A percentile compares a stretch with the other conserved stretches of the same genome.
phyloP scores from a whole-genome alignment of 2,888 invertebrate genomes.

The Chrysolina oricalcia region DNA sequence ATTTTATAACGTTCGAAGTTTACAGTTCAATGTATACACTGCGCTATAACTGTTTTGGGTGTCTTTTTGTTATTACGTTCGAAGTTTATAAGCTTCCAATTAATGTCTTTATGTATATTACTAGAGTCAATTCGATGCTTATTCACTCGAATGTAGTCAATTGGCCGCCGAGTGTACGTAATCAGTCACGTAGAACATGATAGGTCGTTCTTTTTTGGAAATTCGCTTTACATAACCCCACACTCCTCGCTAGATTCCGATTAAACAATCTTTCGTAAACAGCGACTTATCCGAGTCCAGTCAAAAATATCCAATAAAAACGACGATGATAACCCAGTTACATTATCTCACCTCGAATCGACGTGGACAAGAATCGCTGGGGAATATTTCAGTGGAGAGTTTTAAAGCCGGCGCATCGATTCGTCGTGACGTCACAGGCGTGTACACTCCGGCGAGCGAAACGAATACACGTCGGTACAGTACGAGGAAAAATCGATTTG shows the following conservation, averaged over 20 bases:
- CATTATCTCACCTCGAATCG: constrained; percentile 1
- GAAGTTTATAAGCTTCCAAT: too few relatives aligned
- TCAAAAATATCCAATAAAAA: neutral
- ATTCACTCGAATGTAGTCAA: too few relatives aligned
- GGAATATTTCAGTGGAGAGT: constrained; percentile 3
- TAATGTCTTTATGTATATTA: too few relatives aligned
- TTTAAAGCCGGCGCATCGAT: constrained; percentile 16
- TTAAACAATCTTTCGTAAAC: neutral
- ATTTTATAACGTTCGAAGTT: too few relatives aligned
- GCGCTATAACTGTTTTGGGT: too few relatives aligned
- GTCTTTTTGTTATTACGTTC: too few relatives aligned
- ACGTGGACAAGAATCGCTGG: constrained; percentile 9
- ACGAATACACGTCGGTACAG: constrained; percentile 31
- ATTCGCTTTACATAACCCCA: neutral
- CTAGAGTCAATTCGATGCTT: too few relatives aligned
- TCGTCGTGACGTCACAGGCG: constrained; percentile 24
- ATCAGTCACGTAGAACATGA: neutral
- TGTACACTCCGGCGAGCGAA: constrained; percentile 15
- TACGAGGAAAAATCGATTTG: constrained; percentile 38
- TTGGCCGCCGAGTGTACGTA: neutral
- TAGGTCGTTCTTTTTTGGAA: neutral
- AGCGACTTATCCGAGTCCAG: neutral
- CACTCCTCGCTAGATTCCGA: neutral
- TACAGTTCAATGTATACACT: too few relatives aligned
- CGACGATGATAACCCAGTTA: constrained; percentile 14